Evolutionary conservation across 2,888 invertebrate genomes (phyloP).

Genomic region (Troilus luridus): DNA sequence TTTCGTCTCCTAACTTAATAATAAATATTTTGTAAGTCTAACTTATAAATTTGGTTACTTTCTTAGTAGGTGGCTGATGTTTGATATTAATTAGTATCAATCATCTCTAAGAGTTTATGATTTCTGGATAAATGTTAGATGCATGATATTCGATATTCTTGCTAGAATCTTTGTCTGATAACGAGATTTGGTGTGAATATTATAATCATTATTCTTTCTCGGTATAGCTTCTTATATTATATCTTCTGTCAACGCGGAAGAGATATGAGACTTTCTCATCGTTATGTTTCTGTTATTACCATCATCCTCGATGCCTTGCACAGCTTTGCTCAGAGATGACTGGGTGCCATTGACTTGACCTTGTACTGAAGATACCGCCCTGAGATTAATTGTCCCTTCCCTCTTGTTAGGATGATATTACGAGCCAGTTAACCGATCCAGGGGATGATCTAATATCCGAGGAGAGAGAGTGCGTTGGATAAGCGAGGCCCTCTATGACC

Average conservation of each 20-base stretch:
- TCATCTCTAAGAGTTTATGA: too few relatives aligned
- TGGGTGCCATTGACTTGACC: not conserved
- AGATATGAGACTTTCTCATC: not conserved
- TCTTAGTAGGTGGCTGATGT: too few relatives aligned
- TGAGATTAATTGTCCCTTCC: not conserved
- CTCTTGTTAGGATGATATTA: not conserved
- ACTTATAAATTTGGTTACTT: too few relatives aligned
- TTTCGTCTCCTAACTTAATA: too few relatives aligned
- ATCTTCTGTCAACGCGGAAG: not conserved
- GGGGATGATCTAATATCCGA: constrained; percentile 13
- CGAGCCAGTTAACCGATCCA: not conserved
- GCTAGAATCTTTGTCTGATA: not conserved
- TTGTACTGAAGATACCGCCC: not conserved
- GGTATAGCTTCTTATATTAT: not conserved
- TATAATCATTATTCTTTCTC: not conserved
- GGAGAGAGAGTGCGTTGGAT: constrained; percentile 45
- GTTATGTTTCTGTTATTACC: not conserved
- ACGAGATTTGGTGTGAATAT: not conserved
- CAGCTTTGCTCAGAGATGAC: not conserved
- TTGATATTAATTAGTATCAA: too few relatives aligned
- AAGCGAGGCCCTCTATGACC: constrained; percentile 12
- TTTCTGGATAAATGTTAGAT: too few relatives aligned
- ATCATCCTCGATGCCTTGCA: not conserved
- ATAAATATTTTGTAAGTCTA: too few relatives aligned
- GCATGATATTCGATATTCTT: not conserved